Evolutionary conservation across 1,140 invertebrate genomes (phyloP), one percentile per base, ranked within the genome.

Genomic region (Neodiprion pinetum): DNA sequence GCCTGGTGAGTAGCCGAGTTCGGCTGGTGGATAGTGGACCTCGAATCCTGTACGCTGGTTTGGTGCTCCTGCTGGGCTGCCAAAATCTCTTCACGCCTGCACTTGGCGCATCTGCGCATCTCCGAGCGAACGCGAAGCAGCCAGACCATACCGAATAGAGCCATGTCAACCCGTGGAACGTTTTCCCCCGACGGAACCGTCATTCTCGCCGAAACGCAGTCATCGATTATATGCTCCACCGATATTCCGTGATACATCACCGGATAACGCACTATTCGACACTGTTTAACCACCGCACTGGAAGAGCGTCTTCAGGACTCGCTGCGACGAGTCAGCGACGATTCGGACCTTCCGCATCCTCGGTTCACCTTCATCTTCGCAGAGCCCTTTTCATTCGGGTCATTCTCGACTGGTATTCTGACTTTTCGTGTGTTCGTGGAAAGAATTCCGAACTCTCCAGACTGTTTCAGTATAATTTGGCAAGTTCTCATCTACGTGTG

Each of bases 61-160:
- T 12, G 11, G 73, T 75, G 72, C 74, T 71, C 78, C 48, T 73
- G 72, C 66, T 87, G 85, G 14, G 81, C 78, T 21, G 80, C 82
- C 47, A 88, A 82, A 75, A 89, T 80, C 70, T 91, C 89, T 77
- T 92, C 91, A 78, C 91, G 91, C 73, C 90, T 90, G 86, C 92
- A 94, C 78, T 92, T 92, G 67, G 92, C 90, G 85, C 93, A 94
- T 71, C 92, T 91, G 84, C 92, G 93, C 86, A 94, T 91, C 85
- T 94, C 93, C 75, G 93, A 92, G 84, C 93, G 93, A 85, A 94
- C 91, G 77, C 93, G 92, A 85, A 95, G 88, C 85, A 95, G 89
- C 94, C 94, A 95, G 88, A 95, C 93, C 92, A 95, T 93, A 87
- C 94, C 94, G 90, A 95, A 95, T 78, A 95, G 92, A 90, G 94